Evolutionary conservation across 1,140 invertebrate species (phyloP).

Genomic region (Cyphomyrmex costatus): DNA sequence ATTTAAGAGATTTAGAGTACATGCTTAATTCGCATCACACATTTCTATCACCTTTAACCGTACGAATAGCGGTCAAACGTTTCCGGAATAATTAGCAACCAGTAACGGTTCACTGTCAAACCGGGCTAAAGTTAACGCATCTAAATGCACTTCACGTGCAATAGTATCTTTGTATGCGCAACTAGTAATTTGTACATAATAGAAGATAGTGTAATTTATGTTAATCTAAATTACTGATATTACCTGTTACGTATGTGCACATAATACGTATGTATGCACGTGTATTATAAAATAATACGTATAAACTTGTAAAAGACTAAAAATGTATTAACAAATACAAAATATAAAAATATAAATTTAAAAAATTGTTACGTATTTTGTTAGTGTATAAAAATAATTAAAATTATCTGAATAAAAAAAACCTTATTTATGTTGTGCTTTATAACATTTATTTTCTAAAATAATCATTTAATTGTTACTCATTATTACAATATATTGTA

Average conservation of each 20-base stretch:
- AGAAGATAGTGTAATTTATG: constrained; percentile 10
- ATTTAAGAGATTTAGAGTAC: background rate
- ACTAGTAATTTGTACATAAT: constrained; percentile 41
- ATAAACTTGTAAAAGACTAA: background rate
- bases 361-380: background rate
- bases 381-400: constrained; percentile 23
- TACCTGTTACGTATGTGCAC: background rate
- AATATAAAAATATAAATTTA: background rate
- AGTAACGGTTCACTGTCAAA: constrained; percentile 79
- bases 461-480: constrained; percentile 1
- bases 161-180: constrained; percentile 15
- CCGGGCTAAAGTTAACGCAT: constrained; percentile 55
- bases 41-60: constrained; percentile 49
- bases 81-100: constrained; percentile 76
- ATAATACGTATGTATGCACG: background rate
- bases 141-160: constrained; percentile 1
- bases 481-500: background rate
- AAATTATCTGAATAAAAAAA: background rate
- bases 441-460: background rate
- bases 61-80: constrained; percentile 76
- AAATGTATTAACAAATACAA: constrained; percentile 7
- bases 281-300: background rate
- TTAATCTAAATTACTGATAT: background rate
- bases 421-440: background rate
- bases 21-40: constrained; percentile 32